A percentile compares a stretch with the other conserved stretches of the same genome.
Evolutionary conservation across 2,888 invertebrate genomes (phyloP).

Genomic region (Cephus rjabovi): DNA sequence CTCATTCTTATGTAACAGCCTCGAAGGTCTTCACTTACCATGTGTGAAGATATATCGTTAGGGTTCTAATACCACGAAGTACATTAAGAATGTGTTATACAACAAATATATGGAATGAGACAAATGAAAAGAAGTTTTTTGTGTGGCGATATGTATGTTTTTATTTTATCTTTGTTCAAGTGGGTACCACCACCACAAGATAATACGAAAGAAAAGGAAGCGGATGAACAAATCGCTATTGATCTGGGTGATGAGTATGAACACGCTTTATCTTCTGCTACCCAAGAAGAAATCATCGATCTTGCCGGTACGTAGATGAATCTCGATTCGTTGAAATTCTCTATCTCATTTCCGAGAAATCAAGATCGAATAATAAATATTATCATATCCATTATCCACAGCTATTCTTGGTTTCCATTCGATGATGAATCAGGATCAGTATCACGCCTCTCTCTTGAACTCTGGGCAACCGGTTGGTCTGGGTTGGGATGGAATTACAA

Average conservation of each 20-base stretch:
- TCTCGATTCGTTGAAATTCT: conserved; percentile 13
- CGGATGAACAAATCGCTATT: conserved; percentile 92
- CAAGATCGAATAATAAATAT: conserved; percentile 11
- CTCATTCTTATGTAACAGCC: not conserved
- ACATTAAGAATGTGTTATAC: not conserved
- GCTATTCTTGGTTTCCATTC: conserved; percentile 99
- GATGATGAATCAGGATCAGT: conserved; percentile 99
- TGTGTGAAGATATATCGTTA: not conserved
- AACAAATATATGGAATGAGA: not conserved
- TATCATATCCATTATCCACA: conserved; percentile 63
- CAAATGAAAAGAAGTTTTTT: not conserved
- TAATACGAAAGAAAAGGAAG: conserved; percentile 79
- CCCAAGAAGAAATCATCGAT: conserved; percentile 98
- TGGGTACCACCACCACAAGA: conserved; percentile 85
- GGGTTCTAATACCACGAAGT: not conserved
- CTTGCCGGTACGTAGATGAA: conserved; percentile 79
- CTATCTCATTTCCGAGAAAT: conserved; percentile 9
- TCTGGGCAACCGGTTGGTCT: conserved; percentile 91
- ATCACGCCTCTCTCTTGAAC: conserved; percentile 94
- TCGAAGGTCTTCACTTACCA: not conserved
- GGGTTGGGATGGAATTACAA: conserved; percentile 96
- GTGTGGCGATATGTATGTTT: not conserved
- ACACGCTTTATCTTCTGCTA: conserved; percentile 85
- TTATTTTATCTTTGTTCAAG: conserved; percentile 64
- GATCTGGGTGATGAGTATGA: conserved; percentile 96